Percentiles rank a stretch among this genome's conserved stretches.
These are phyloP conservation scores for Tenthredo distinguenda DNA, from an alignment of 2,888 invertebrate genomes.

Conservation along the genomic window DNA sequence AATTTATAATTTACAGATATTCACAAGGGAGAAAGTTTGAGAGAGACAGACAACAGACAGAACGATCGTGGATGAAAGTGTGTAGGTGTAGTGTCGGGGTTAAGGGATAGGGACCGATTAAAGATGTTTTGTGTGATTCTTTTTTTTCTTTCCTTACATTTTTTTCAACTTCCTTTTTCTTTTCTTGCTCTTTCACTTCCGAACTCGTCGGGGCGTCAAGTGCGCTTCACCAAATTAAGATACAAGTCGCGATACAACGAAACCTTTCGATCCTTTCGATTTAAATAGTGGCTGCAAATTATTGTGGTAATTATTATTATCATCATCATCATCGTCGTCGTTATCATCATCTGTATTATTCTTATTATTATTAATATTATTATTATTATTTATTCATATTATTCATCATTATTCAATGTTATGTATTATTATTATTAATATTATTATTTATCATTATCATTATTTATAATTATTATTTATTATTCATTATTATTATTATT, in stretches of 20 bases:
- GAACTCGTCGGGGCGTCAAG: neutral
- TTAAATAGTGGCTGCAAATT: constrained; percentile 7
- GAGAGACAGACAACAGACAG: constrained; percentile 46
- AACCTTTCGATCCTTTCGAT: neutral
- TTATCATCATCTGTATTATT: neutral
- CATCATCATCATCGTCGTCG: neutral
- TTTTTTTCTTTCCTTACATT: neutral
- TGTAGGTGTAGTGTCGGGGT: neutral
- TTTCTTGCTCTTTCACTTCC: neutral
- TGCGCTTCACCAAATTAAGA: neutral
- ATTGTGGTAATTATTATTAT: neutral
- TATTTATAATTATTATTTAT: constrained; percentile 27
- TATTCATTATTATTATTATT: constrained; percentile 33
- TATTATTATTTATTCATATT: constrained; percentile 34
- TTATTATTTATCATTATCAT: constrained; percentile 32
- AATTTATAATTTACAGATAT: constrained; percentile 47
- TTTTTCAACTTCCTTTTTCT: neutral
- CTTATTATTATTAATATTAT: neutral
- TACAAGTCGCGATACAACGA: constrained; percentile 26
- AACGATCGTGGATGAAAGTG: constrained; percentile 9
- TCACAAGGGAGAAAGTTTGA: constrained; percentile 49
- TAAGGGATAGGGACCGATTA: neutral
- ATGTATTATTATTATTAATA: constrained; percentile 12
- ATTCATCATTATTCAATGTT: constrained; percentile 31
- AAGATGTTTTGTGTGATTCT: neutral